A percentile compares a stretch with the other conserved stretches of the same genome.
Conservation (phyloP, 2,113 vertebrate genomes). For the Notechis scutatus region DNA sequence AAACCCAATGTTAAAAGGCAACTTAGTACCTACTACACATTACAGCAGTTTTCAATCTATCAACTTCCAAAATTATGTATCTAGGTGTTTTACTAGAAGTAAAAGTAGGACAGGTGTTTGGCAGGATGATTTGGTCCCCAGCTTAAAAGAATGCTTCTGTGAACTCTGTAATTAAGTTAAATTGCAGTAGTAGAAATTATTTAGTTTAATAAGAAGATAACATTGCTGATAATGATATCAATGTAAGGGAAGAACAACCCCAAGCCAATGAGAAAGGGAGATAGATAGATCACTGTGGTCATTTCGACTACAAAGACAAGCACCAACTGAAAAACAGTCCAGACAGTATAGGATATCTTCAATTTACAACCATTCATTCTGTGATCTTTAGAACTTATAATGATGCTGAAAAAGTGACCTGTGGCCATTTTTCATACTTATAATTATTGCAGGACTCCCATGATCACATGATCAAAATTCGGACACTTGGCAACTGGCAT, state of each 20-base stretch:
- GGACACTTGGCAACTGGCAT: too few relatives aligned
- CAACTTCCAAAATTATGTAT: not conserved
- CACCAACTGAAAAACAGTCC: not conserved
- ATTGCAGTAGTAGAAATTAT: not conserved
- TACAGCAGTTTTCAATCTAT: not conserved
- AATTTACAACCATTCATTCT: too few relatives aligned
- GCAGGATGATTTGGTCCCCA: not conserved
- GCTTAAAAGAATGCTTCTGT: not conserved
- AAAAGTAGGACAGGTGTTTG: not conserved
- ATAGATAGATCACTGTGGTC: not conserved
- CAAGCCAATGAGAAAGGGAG: not conserved
- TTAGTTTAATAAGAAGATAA: not conserved
- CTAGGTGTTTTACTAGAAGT: not conserved
- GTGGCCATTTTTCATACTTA: too few relatives aligned
- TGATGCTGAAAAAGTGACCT: too few relatives aligned
- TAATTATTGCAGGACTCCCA: too few relatives aligned
- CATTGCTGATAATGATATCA: not conserved
- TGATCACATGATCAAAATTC: too few relatives aligned
- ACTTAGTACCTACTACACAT: not conserved
- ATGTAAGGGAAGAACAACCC: not conserved
- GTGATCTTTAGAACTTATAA: too few relatives aligned
- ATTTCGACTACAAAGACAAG: not conserved
- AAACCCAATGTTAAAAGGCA: not conserved
- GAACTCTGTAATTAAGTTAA: not conserved
- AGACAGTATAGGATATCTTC: not conserved